Evolutionary conservation across 2,888 invertebrate species (phyloP), one percentile per base, ranked within the genome.

Genomic region (Tillus elongatus): DNA sequence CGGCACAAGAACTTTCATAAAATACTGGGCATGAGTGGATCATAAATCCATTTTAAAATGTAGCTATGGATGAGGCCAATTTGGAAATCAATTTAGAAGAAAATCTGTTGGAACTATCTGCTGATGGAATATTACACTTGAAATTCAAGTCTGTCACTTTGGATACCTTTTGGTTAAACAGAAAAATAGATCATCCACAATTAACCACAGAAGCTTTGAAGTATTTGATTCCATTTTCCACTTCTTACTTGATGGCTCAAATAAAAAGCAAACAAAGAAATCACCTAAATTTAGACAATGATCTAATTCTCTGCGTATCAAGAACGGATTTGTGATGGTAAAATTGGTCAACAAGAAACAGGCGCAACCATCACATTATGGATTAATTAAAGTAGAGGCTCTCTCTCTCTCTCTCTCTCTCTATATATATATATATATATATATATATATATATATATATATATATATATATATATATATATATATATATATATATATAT

Each of bases 181-280:
- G 39, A 36, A 41, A 41, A 41, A 30, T 30, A 41, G 41, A 40
- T 41, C 31, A 40, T 33, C 41, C 39, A 28, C 24, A 41, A 40
- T 40, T 40, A 24, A 34, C 35, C 15, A 40, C 35, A 16, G 35
- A 41, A 30, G 41, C 41, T 41, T 35, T 41, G 35, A 41, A 57
- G 27, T 50, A 35, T 39, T 43, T 48, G 45, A 44, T 47, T 43
- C 47, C 45, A 47, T 47, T 47, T 37, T 45, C n/a, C n/a, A n/a
- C n/a, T n/a, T n/a, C n/a, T 19, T 19, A 6, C 6, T 19, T n/a
- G n/a, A 19, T n/a, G 24, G 24, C 24, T n/a, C 24, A 19, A n/a
- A n/a, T n/a, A n/a, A 19, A 19, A 19, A 19, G 24, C n/a, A 19
- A 19, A 19, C 6, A 19, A 19, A 19, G 24, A 19, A 19, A 19